These are phyloP conservation scores for Scaeva pyrastri DNA, from an alignment of 2,888 invertebrate genomes.

Conservation along the genomic window DNA sequence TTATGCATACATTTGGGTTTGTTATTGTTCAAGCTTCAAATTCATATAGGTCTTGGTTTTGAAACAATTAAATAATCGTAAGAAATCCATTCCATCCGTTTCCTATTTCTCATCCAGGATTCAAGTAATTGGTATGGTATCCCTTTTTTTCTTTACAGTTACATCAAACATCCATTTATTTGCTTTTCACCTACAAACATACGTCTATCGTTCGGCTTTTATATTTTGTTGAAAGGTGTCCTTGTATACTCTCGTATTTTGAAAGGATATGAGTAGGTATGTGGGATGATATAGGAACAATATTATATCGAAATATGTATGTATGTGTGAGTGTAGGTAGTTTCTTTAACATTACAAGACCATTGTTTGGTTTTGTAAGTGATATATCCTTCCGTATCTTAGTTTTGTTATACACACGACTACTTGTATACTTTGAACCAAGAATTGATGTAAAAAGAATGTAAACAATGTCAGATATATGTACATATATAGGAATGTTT, in stretches of 20 bases:
- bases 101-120: no score
- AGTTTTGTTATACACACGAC: neutral
- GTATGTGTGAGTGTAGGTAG: neutral
- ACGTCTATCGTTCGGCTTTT: neutral
- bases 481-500: neutral
- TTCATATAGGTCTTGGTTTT: neutral
- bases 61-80: constrained; percentile 2
- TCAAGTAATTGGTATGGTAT: constrained; percentile 3
- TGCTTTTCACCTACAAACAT: constrained; percentile 20
- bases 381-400: neutral
- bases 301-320: no score
- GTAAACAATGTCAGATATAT: neutral
- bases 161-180: constrained; percentile 6
- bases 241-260: neutral
- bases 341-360: neutral
- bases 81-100: neutral
- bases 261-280: neutral
- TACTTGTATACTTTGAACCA: neutral
- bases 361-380: constrained; percentile 3
- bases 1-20: neutral
- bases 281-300: no score
- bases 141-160: constrained; percentile 10
- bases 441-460: neutral
- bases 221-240: neutral
- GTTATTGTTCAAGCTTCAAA: constrained; percentile 8